phyloP scores from a whole-genome alignment of 2,797 vertebrate species.

The Microtus obscurus region DNA sequence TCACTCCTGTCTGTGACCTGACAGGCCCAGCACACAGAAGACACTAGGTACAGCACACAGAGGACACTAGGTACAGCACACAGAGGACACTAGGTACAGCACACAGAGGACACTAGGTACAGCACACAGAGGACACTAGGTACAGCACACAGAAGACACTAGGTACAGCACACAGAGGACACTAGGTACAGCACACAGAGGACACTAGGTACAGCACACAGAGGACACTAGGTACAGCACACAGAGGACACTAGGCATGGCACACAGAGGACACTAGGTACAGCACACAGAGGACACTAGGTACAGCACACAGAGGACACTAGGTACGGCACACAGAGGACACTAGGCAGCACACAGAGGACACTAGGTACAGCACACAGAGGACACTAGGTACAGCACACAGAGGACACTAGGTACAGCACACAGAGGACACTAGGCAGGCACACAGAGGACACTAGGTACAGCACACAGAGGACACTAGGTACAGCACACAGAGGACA shows the following conservation, averaged over 20 bases:
- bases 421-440: not conserved
- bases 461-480: no score
- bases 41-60: no score
- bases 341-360: not conserved
- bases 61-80: no score
- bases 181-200: not conserved
- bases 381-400: not conserved
- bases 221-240: not conserved
- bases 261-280: not conserved
- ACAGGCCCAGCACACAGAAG: not conserved
- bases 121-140: not conserved
- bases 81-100: no score
- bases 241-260: not conserved
- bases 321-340: not conserved
- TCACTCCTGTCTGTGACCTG: not conserved
- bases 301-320: no score
- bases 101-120: no score
- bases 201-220: not conserved
- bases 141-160: not conserved
- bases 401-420: not conserved
- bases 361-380: not conserved
- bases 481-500: not conserved
- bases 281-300: not conserved
- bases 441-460: not conserved
- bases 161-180: not conserved